Percentiles rank a stretch among this genome's conserved stretches.
These are phyloP conservation scores for Stichodactyla helianthus DNA, from an alignment of 64 coral and sea anemone genomes.

Conservation along the genomic window DNA sequence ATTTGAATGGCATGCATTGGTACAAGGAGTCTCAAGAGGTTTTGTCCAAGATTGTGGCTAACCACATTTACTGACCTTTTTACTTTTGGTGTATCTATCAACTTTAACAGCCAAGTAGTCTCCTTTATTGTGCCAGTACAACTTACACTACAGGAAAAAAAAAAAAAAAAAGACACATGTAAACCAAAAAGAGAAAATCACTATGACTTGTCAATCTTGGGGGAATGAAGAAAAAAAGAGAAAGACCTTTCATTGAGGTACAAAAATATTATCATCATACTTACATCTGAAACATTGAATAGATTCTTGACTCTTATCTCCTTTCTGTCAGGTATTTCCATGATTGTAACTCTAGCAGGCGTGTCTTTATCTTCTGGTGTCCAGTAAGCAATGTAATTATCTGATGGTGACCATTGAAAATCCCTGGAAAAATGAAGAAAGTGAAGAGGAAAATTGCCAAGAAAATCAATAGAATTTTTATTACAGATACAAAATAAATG, in stretches of 20 bases:
- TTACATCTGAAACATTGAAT: conserved; percentile 92
- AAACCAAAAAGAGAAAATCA: neutral
- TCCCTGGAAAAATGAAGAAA: conserved; percentile 49
- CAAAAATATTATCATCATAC: neutral
- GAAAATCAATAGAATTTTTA: neutral
- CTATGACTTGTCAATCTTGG: neutral
- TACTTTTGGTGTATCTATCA: conserved; percentile 96
- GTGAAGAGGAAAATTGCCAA: too few relatives aligned
- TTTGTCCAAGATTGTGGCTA: neutral
- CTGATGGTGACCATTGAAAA: conserved; percentile 91
- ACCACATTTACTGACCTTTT: conserved; percentile 53
- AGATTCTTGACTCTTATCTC: conserved; percentile 97
- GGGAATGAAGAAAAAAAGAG: neutral
- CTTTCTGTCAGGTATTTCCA: conserved; percentile 87
- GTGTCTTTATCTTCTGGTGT: conserved; percentile 90
- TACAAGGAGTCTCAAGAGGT: too few relatives aligned
- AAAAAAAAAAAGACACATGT: neutral
- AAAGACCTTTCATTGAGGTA: neutral
- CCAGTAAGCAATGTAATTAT: conserved; percentile 89
- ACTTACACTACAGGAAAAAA: conserved; percentile 70
- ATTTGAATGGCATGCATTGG: too few relatives aligned
- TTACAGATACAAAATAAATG: neutral
- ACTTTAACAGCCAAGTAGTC: conserved; percentile 93
- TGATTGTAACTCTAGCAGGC: conserved; percentile 83
- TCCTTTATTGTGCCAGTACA: conserved; percentile 98